Percentiles rank a stretch among this genome's conserved stretches.
Conservation (phyloP, 2,113 vertebrate genomes). For the Tonatia bakeri region DNA sequence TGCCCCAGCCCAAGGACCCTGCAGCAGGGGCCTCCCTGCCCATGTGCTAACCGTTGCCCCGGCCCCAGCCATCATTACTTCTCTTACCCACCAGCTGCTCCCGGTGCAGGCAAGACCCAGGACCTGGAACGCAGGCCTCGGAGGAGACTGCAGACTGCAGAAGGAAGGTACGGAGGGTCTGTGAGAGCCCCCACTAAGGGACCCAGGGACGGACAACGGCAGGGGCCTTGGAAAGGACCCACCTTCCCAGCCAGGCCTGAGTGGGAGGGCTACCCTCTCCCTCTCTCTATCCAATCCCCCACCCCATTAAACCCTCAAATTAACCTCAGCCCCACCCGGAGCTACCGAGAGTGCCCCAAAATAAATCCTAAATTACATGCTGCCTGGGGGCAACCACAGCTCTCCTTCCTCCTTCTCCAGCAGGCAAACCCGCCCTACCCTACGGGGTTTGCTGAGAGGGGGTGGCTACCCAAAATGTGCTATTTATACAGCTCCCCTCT, state of each 20-base stretch:
- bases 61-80: neutral
- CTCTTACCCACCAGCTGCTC: neutral
- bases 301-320: constrained; percentile 60
- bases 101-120: neutral
- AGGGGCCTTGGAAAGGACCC: neutral
- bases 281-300: neutral
- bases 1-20: too few relatives aligned
- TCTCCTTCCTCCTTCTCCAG: constrained; percentile 21
- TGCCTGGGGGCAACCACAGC: constrained; percentile 43
- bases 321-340: constrained; percentile 51
- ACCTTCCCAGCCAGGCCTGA: neutral
- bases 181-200: neutral
- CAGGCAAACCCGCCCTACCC: neutral
- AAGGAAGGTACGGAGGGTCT: neutral
- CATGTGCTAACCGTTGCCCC: neutral
- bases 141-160: neutral
- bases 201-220: neutral
- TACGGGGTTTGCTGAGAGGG: neutral
- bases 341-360: constrained; percentile 57
- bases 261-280: neutral
- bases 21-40: neutral
- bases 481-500: constrained; percentile 61
- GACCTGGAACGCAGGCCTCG: neutral
- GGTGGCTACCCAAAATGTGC: neutral
- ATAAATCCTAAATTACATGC: constrained; percentile 68